Percentiles rank a stretch among this genome's conserved stretches.
Conservation (phyloP, 2,797 vertebrate species). For the Neomorphus geoffroyi region DNA sequence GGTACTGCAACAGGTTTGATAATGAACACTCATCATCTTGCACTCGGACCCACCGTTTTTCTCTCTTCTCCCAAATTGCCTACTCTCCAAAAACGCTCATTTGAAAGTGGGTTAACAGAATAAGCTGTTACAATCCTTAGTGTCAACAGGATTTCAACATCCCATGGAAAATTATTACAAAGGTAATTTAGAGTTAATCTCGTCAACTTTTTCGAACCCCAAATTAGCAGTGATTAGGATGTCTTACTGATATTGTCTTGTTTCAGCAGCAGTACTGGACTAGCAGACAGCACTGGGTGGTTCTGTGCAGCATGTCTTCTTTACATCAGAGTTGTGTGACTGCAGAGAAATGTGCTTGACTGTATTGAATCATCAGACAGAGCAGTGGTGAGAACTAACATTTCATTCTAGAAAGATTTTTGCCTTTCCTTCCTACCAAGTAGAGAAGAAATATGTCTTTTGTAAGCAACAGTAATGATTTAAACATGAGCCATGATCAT, state of each 20-base stretch:
- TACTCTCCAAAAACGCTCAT: neutral
- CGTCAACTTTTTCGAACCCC: neutral
- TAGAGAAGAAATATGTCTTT: neutral
- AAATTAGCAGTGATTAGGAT: neutral
- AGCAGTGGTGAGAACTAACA: neutral
- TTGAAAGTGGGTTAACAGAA: neutral
- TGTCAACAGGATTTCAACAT: neutral
- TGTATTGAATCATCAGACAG: neutral
- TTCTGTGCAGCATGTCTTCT: neutral
- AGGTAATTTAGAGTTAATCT: neutral
- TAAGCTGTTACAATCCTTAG: neutral
- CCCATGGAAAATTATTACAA: neutral
- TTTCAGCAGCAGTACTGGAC: neutral
- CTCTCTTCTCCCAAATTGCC: neutral
- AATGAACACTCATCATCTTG: neutral
- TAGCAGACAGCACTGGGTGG: neutral
- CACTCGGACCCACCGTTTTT: neutral
- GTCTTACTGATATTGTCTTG: neutral
- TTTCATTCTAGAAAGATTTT: neutral
- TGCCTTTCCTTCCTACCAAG: neutral
- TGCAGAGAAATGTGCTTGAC: neutral
- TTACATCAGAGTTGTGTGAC: neutral
- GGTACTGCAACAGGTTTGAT: neutral
- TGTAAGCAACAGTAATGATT: neutral
- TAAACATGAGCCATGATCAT: neutral